These are phyloP conservation scores for Hippasteria phrygiana DNA, from an alignment of 53 echinoderm and acorn worm genomes.

Conservation along the genomic window DNA sequence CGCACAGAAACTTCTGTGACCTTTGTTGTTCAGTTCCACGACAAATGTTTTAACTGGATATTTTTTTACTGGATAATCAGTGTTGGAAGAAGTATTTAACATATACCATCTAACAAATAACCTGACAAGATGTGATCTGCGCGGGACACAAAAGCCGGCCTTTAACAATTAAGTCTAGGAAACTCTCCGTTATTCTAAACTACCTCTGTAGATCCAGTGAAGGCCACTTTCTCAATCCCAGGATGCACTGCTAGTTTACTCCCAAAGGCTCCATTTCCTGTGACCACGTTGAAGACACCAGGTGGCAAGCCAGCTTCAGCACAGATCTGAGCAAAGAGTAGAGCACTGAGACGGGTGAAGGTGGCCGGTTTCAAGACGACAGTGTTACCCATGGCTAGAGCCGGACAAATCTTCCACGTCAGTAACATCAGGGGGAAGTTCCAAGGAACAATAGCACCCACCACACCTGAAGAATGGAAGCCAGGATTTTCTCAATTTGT, in stretches of 20 bases:
- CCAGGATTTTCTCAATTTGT: too few species aligned
- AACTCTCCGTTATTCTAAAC: not conserved
- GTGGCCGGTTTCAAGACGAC: slow-evolving; percentile 97
- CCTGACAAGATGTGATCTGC: too few species aligned
- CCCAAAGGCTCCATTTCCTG: slow-evolving; percentile 93
- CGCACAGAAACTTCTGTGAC: too few species aligned
- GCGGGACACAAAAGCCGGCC: too few species aligned
- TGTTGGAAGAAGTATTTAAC: too few species aligned
- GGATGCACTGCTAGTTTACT: slow-evolving; percentile 90
- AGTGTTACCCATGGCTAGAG: slow-evolving; percentile 98
- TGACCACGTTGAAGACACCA: slow-evolving; percentile 97
- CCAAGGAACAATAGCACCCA: slow-evolving; percentile 98
- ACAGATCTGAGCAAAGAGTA: slow-evolving; percentile 97
- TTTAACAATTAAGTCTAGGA: not conserved
- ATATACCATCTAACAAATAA: too few species aligned
- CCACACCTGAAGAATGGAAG: slow-evolving; percentile 75
- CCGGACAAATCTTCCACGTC: slow-evolving; percentile 97
- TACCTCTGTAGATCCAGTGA: slow-evolving; percentile 99
- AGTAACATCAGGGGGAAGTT: slow-evolving; percentile 98
- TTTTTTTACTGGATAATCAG: too few species aligned
- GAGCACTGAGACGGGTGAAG: slow-evolving; percentile 93
- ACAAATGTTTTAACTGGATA: too few species aligned
- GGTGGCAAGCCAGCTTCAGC: slow-evolving; percentile 98
- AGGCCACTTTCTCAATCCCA: slow-evolving; percentile 92
- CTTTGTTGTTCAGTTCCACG: too few species aligned